A percentile compares a stretch with the other conserved stretches of the same genome.
phyloP scores from a whole-genome alignment of 2,113 vertebrate species.

The Lophotis ruficrista region DNA sequence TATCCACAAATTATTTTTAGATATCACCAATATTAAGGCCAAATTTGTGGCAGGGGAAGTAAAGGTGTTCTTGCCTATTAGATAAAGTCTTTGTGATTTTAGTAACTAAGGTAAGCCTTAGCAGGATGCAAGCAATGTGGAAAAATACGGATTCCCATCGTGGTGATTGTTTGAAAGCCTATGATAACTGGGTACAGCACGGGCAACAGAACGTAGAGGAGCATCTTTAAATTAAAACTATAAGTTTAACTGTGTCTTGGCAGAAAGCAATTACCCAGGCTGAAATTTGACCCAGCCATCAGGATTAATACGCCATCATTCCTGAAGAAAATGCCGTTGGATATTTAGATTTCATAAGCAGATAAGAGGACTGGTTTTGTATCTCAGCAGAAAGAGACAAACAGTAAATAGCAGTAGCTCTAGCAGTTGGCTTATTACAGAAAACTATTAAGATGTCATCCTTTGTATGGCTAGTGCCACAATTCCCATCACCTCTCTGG shows the following conservation, averaged over 20 bases:
- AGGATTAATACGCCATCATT: background rate
- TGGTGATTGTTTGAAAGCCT: background rate
- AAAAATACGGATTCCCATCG: background rate
- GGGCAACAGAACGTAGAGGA: background rate
- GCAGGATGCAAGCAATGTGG: background rate
- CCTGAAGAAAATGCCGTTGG: constrained; percentile 19
- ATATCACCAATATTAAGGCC: background rate
- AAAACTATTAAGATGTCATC: constrained; percentile 37
- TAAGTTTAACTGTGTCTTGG: constrained; percentile 23
- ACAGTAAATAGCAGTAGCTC: constrained; percentile 2
- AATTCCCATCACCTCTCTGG: background rate
- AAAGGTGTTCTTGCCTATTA: background rate
- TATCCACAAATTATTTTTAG: background rate
- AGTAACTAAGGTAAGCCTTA: background rate
- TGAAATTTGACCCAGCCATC: constrained; percentile 14
- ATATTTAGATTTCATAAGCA: constrained; percentile 64
- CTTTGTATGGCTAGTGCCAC: background rate
- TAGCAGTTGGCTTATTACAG: constrained; percentile 26
- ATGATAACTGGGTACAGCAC: background rate
- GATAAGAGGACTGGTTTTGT: constrained; percentile 10
- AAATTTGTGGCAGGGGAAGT: background rate
- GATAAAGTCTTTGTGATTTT: background rate
- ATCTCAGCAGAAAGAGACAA: constrained; percentile 16
- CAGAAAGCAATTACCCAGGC: constrained; percentile 55
- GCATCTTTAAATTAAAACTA: constrained; percentile 35